Base-by-base conservation (phyloP, 2,888 invertebrate genomes). In the Mimumesa dahlbomi region DNA sequence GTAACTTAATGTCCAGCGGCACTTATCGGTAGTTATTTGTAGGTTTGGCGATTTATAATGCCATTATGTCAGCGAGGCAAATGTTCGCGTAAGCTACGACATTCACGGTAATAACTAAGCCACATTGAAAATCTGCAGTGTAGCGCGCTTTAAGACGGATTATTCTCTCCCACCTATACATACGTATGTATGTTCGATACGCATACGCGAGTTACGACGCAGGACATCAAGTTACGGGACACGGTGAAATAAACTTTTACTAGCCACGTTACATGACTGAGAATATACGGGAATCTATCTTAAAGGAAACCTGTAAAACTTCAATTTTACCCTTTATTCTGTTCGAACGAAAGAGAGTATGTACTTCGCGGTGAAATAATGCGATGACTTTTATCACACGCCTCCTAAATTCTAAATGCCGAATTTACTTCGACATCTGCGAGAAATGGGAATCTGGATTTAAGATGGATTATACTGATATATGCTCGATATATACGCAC, bases 381-480 rank as follows among this genome's bases (percentile, higher is more conserved):
- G 43, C 54, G 9, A 11, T 21, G 21, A n/a, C 25, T 9, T 7
- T 25, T n/a, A 45, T 38, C 22, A 9, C 43, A 31, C n/a, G 13
- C 29, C 14, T 16, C 42, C 29, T 40, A 31, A 50, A 57, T 57
- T 64, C 57, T 50, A 46, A 65, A 50, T 48, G 65, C 46, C 38
- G 18, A 66, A 69, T 66, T 69, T 59, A 53, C 48, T 16, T 16
- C 18, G 53, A 11, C 22, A 40, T 50, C 9, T 18, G 13, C 7
- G 45, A 38, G 63, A 54, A 67, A 59, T 61, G 50, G 67, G 72
- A n/a, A 69, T 73, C 46, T 53, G 69, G 73, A 71, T 74, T 74
- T 68, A 66, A 78, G 73, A 74, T 62, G 71, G 82, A 86, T 85
- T 85, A 85, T 77, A 82, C 78, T 77, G 84, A 86, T 83, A 79